Evolutionary conservation across 2,113 vertebrate species (phyloP).

Genomic region (Sminthopsis crassicaudata): DNA sequence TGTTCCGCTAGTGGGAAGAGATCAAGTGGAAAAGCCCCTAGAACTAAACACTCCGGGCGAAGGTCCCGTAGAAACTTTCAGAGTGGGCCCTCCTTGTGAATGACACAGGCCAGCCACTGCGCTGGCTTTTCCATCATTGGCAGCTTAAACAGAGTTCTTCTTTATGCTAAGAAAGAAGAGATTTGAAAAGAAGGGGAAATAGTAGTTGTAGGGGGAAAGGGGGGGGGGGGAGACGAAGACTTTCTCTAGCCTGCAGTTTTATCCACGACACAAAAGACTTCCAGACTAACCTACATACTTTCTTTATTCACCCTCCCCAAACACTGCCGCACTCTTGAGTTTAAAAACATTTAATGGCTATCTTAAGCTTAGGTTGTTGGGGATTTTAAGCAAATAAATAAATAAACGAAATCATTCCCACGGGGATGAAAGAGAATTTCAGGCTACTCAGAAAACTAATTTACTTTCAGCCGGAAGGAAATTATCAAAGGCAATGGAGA

Average conservation of each 20-base stretch:
- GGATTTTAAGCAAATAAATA: not conserved
- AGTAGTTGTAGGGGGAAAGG: not conserved
- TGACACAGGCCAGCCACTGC: not conserved
- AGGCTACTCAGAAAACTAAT: not conserved
- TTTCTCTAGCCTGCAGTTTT: not conserved
- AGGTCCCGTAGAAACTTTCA: not conserved
- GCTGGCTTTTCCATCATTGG: slow-evolving; percentile 14
- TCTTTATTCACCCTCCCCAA: not conserved
- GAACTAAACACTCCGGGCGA: not conserved
- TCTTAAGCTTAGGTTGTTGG: not conserved
- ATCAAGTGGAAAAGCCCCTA: not conserved
- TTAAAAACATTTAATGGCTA: not conserved
- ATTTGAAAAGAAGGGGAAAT: not conserved
- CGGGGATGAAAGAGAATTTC: not conserved
- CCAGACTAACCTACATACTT: not conserved
- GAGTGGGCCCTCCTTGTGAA: not conserved
- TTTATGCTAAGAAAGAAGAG: not conserved
- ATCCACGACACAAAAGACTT: not conserved
- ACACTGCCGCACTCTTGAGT: not conserved
- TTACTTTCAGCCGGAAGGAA: slow-evolving; percentile 65
- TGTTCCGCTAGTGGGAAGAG: not conserved
- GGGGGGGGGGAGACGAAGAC: not conserved
- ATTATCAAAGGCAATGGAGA: slow-evolving; percentile 39
- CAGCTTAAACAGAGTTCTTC: not conserved
- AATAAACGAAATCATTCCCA: not conserved